Evolutionary conservation across 2,797 vertebrate species (phyloP).

Genomic region (Falco biarmicus): DNA sequence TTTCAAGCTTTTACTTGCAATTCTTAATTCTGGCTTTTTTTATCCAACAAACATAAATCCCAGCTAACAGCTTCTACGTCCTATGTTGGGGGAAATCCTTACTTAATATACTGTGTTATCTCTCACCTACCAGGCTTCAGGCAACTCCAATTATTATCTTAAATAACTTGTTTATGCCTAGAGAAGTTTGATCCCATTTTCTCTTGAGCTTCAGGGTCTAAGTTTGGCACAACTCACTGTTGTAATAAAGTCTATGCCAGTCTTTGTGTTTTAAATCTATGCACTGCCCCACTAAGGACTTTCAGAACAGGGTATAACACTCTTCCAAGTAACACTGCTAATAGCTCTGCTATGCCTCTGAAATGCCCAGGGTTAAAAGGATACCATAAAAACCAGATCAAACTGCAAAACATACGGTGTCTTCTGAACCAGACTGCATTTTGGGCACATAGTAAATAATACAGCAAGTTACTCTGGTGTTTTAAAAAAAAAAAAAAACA

Average conservation of each 20-base stretch:
- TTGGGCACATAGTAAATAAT: background rate
- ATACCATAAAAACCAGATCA: background rate
- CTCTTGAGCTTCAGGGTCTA: background rate
- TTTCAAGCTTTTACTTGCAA: background rate
- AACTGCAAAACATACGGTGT: background rate
- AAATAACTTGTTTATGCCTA: background rate
- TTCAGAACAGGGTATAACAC: background rate
- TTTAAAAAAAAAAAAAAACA: too few species aligned
- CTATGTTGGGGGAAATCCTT: background rate
- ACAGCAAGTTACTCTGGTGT: background rate
- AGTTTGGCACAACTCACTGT: background rate
- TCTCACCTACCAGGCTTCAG: background rate
- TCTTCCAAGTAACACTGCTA: background rate
- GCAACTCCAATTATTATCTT: background rate
- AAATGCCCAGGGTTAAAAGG: background rate
- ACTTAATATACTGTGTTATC: background rate
- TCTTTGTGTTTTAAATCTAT: background rate
- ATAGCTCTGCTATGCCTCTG: background rate
- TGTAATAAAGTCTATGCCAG: background rate
- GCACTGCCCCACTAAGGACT: rapidly evolving
- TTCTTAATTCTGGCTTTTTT: background rate
- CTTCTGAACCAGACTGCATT: background rate
- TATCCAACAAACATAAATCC: background rate
- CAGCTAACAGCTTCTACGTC: background rate
- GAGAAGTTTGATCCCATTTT: background rate